These are phyloP conservation scores for Zelostemma sp. DNA, from an alignment of 1,140 invertebrate genomes.

Conservation along the genomic window DNA sequence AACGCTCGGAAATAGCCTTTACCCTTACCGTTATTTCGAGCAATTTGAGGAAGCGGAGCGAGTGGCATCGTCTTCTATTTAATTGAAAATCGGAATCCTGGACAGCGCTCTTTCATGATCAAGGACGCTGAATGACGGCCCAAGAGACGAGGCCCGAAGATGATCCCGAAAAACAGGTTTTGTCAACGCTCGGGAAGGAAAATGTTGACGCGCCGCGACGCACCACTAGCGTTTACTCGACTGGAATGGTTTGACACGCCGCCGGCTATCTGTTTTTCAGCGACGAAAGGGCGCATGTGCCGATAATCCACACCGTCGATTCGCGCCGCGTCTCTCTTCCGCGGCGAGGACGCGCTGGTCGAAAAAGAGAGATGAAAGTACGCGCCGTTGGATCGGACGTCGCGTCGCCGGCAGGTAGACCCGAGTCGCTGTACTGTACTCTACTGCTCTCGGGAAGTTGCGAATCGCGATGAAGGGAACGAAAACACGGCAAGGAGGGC, in stretches of 20 bases:
- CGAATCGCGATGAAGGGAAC: background rate
- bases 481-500: no score
- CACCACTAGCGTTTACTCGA: slow-evolving; percentile 47
- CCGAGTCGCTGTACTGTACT: background rate
- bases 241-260: slow-evolving; percentile 65
- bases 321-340: no score
- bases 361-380: no score
- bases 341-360: background rate
- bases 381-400: no score
- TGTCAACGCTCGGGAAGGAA: background rate
- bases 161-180: background rate
- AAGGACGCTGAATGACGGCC: background rate
- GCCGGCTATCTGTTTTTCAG: slow-evolving; percentile 55
- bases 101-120: background rate
- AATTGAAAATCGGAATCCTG: background rate
- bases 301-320: slow-evolving; percentile 59
- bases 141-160: background rate
- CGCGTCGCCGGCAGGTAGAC: background rate
- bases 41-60: background rate
- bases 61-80: background rate
- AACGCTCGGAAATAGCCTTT: background rate
- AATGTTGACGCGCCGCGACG: slow-evolving; percentile 5
- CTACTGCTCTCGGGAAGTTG: background rate
- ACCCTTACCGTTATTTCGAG: slow-evolving; percentile 1
- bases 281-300: slow-evolving; percentile 61